Base-by-base conservation (phyloP, 2,797 vertebrate species). In the Atherinosoma microstoma region DNA sequence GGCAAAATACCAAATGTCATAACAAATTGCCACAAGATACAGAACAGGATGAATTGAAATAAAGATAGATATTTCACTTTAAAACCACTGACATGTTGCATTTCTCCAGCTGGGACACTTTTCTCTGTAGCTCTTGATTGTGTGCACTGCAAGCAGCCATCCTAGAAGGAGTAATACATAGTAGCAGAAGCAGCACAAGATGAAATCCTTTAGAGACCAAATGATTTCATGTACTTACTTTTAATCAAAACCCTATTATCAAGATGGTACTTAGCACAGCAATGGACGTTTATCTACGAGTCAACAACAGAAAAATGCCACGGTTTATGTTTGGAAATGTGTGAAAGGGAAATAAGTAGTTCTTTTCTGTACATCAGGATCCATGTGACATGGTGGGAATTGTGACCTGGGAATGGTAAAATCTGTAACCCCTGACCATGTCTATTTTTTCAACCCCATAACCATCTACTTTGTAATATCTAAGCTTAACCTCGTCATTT, bases 81-180 rank as follows among this genome's bases (percentile, higher is more conserved):
- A 15, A 73, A 82, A 69, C 69, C 32, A 42, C 96, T 97, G 87
- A 99, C 98, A 96, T 93, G 89, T 99, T 98, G 83, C 96, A 96
- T 86, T 98, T 98, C 91, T 99, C 97, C 75, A 99, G 90, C 75
- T 96, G 96, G 51, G 97, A 94, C 63, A 98, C 96, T 40, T 99
- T 98, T 83, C 96, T 95, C 81, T 98, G 97, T 76, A 98, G 94
- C 84, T 99, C 97, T 79, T 99, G 96, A 91, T 98, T 99, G 84
- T 99, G 97, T 18, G 94, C 91, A 0, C 91, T 96, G 84, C 96
- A 99, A 0, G 96, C 94, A 0, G 94, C 93, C 98, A 99, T 98
- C 83, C 98, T 98, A 38, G 0, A 75, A 2, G 27, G 60, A 49
- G 67, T 10, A 38, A 54, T 5, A 32, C 10, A 76, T 9, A 68